Conservation (phyloP, 2,888 invertebrate genomes). For the Eubasilissa splendida region DNA sequence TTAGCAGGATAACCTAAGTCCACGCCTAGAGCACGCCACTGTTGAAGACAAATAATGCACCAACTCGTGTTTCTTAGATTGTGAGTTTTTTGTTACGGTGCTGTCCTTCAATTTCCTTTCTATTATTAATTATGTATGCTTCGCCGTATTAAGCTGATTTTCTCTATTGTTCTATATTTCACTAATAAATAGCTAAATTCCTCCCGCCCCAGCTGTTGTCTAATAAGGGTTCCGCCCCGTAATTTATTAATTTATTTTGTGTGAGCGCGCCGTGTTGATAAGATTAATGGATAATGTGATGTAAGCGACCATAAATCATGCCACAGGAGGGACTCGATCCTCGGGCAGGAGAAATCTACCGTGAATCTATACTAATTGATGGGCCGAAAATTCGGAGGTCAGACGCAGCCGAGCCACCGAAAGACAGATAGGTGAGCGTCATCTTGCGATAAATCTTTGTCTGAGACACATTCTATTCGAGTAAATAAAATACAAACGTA, state of each 20-base stretch:
- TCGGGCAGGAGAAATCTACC: constrained; percentile 20
- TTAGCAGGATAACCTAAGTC: too few relatives aligned
- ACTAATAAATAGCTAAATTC: not conserved
- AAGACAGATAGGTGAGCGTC: too few relatives aligned
- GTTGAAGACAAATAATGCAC: too few relatives aligned
- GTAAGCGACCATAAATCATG: constrained; percentile 36
- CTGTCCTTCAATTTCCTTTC: too few relatives aligned
- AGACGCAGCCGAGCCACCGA: not conserved
- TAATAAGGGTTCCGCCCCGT: constrained; percentile 28
- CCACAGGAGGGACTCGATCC: not conserved
- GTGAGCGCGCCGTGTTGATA: constrained; percentile 33
- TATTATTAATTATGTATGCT: too few relatives aligned
- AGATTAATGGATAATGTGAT: constrained; percentile 46
- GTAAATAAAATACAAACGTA: not conserved
- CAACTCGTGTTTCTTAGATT: too few relatives aligned
- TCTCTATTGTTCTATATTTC: not conserved
- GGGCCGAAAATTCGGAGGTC: constrained; percentile 3
- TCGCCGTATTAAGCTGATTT: not conserved
- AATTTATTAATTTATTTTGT: constrained; percentile 43
- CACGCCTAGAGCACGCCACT: too few relatives aligned
- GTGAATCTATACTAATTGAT: constrained; percentile 39
- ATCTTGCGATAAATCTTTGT: too few relatives aligned
- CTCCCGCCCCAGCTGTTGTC: constrained; percentile 16
- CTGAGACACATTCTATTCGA: not conserved
- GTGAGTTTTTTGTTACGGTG: too few relatives aligned